These are phyloP conservation scores for Gila orcuttii DNA, from an alignment of 2,113 vertebrate species.

Conservation along the genomic window DNA sequence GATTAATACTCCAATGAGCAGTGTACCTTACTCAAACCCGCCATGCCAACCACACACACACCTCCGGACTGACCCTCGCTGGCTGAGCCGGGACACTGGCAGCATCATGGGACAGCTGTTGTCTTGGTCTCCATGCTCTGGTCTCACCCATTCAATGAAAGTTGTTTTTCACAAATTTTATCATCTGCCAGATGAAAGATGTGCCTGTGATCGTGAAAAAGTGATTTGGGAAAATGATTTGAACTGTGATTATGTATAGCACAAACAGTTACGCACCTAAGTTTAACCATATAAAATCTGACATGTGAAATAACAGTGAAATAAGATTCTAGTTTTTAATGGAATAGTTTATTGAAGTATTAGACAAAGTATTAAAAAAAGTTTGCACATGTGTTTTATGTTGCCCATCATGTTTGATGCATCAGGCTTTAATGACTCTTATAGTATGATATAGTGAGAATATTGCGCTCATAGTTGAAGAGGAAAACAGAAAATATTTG, in stretches of 20 bases:
- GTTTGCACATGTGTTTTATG: background rate
- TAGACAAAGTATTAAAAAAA: background rate
- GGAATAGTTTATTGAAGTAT: background rate
- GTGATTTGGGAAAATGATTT: background rate
- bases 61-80: background rate
- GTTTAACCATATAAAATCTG: background rate
- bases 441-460: background rate
- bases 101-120: slow-evolving; percentile 8
- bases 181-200: background rate
- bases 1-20: slow-evolving; percentile 85
- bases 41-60: background rate
- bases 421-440: background rate
- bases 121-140: slow-evolving; percentile 15
- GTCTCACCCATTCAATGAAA: background rate
- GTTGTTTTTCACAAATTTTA: background rate
- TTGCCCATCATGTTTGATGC: background rate
- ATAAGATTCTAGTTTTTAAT: too few species aligned
- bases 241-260: background rate
- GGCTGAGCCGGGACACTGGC: background rate
- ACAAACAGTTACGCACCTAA: background rate
- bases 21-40: background rate
- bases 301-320: background rate
- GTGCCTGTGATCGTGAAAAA: background rate
- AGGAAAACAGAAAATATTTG: background rate
- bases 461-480: background rate